phyloP scores from a whole-genome alignment of 2,113 vertebrate genomes.

The Meriones unguiculatus region DNA sequence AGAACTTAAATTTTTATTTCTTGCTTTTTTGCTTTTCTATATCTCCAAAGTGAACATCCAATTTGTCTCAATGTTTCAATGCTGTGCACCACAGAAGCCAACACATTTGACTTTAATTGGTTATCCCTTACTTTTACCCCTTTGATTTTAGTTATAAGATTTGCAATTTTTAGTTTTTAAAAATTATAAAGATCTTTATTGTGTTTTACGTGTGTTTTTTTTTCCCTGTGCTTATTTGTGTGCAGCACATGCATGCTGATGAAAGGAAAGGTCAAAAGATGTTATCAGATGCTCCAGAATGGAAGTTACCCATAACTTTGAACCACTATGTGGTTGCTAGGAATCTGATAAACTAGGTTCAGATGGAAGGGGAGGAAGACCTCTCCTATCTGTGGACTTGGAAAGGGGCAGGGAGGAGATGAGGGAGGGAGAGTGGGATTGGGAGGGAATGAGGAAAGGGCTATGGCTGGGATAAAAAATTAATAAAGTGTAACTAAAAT shows the following conservation, averaged over 20 bases:
- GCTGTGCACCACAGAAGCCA: accelerated
- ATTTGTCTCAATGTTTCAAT: neutral
- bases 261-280: neutral
- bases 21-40: neutral
- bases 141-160: neutral
- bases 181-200: neutral
- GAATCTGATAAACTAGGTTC: no score
- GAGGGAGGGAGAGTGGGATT: no score
- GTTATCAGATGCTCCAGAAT: no score
- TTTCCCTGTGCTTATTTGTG: neutral
- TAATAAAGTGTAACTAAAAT: no score
- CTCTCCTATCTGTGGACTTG: no score
- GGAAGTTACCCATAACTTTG: neutral
- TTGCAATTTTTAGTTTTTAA: neutral
- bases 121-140: neutral
- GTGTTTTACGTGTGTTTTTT: neutral
- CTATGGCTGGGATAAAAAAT: no score
- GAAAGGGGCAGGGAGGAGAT: no score
- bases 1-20: neutral
- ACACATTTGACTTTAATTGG: neutral
- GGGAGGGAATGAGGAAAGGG: no score
- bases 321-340: neutral
- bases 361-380: no score
- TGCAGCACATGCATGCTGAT: neutral
- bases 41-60: neutral